These are phyloP conservation scores for Pardalotus punctatus DNA, from an alignment of 2,113 vertebrate genomes.

Conservation along the genomic window DNA sequence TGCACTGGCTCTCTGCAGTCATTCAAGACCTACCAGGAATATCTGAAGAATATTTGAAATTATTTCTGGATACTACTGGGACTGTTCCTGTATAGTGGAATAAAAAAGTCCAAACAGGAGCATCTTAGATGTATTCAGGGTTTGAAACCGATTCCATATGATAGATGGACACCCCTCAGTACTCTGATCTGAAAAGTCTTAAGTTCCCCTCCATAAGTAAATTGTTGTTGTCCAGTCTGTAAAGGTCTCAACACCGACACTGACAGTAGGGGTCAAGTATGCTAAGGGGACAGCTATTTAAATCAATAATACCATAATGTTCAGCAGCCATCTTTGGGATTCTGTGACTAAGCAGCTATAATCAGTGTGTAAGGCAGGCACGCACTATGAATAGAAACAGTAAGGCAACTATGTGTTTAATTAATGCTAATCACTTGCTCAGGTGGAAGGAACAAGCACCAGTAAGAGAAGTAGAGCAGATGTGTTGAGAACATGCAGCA, in stretches of 20 bases:
- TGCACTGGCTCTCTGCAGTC: background rate
- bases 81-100: background rate
- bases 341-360: background rate
- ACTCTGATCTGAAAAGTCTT: background rate
- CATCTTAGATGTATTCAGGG: background rate
- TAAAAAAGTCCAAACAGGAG: background rate
- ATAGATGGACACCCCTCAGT: background rate
- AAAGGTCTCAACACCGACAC: background rate
- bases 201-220: background rate
- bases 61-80: background rate
- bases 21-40: background rate
- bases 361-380: background rate
- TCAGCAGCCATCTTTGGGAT: background rate
- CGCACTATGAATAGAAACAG: background rate
- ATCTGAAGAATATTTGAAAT: background rate
- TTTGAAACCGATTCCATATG: background rate
- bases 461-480: background rate
- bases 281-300: background rate
- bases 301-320: background rate
- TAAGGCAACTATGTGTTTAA: background rate
- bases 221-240: background rate
- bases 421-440: background rate
- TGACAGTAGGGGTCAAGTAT: background rate
- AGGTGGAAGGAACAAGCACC: background rate
- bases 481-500: rapidly evolving